Base-by-base conservation (phyloP, 2,797 vertebrate species). In the Smutsia gigantea region DNA sequence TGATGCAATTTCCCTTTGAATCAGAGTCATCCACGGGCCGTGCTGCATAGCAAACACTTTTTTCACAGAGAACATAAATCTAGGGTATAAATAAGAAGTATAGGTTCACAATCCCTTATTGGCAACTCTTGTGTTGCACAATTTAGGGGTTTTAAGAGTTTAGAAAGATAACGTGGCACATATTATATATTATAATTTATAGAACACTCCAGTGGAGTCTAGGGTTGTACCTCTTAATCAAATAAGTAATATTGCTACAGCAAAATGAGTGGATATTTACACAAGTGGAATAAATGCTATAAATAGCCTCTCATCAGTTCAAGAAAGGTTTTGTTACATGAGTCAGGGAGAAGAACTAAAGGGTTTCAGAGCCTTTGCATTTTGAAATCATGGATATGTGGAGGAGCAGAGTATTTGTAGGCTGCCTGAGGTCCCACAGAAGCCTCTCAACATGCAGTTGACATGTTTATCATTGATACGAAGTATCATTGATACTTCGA, bases 121-220 rank as follows among this genome's bases (percentile, higher is more conserved):
- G 74, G 39, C 72, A 39, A 25, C 69, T 55, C 34, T 83, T 31
- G 15, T 39, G 79, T 78, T 71, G 82, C 68, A 90, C 53, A 75
- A 72, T 81, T 90, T 59, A 51, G 82, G 75, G 19, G 46, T 53
- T 83, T 77, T 84, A 46, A 85, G 64, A 88, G 55, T 90, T 94
- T 72, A n/a, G 57, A 78, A 83, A 46, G 63, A 61, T 64, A 57
- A n/a, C 6, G 19, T 55, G 25, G 12, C 87, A 11, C 13, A 12
- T 46, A 87, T 19, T 10, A 12, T 46, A 87, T 19, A 27, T 31
- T 39, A 2, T 75, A 77, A 83, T 86, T 69, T 77, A 64, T 37
- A 57, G 57, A 87, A 42, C 25, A n/a, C 31, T 64, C 46, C 63
- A 34, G 13, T 68, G 39, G 51, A 11, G 7, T 39, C 75, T 34